Evolutionary conservation across 2,888 invertebrate genomes (phyloP).

Genomic region (Halocaridina rubra): DNA sequence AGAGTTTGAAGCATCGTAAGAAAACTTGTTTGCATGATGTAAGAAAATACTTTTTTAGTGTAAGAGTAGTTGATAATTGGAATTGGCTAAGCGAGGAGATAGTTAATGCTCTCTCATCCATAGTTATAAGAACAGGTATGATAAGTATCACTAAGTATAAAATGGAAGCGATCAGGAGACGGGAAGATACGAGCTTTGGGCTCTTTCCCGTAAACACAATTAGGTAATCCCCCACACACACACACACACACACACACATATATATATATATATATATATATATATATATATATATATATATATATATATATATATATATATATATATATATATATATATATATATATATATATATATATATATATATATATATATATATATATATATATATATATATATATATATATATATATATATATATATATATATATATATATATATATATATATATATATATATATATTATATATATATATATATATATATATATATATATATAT

Average conservation of each 20-base stretch:
- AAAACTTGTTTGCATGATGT: no score
- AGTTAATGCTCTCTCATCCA: no score
- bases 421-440: constrained; percentile 13
- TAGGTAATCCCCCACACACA: background rate
- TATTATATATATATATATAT: constrained; percentile 10
- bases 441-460: constrained; percentile 2
- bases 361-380: constrained; percentile 23
- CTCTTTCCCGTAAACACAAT: no score
- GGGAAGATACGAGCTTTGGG: no score
- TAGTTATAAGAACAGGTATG: no score
- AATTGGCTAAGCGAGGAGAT: no score
- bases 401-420: constrained; percentile 16
- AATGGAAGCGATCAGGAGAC: no score
- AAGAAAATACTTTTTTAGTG: no score
- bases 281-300: background rate
- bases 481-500: constrained; percentile 23
- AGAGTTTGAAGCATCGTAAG: no score
- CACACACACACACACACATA: background rate
- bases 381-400: constrained; percentile 23
- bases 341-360: constrained; percentile 5
- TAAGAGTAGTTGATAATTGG: no score
- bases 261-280: background rate
- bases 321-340: background rate
- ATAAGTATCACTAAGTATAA: no score
- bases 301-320: background rate